These are phyloP conservation scores for Thunnus maccoyii DNA, from an alignment of 2,113 vertebrate species.

Conservation along the genomic window DNA sequence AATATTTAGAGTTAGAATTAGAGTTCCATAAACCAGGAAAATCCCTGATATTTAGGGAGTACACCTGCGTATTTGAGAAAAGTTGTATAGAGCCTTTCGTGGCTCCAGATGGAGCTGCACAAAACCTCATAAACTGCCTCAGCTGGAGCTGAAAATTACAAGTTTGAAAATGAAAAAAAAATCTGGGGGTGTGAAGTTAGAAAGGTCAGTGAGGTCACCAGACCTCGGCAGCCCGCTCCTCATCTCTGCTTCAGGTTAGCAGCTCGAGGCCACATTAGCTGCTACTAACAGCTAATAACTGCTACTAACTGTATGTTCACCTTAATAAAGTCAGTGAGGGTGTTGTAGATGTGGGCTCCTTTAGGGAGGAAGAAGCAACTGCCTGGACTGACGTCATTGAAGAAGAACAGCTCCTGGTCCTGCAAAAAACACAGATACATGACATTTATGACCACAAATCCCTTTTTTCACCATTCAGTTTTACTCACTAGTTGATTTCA, in stretches of 20 bases:
- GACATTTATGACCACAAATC: not conserved
- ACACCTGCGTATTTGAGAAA: not conserved
- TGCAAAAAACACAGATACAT: slow-evolving; percentile 34
- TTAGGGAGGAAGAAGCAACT: slow-evolving; percentile 97
- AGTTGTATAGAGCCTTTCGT: too few relatives aligned
- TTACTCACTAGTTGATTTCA: not conserved
- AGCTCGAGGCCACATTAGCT: too few relatives aligned
- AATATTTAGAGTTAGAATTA: not conserved
- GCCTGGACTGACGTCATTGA: slow-evolving; percentile 93
- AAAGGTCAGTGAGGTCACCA: too few relatives aligned
- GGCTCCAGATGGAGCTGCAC: too few relatives aligned
- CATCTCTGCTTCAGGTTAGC: too few relatives aligned
- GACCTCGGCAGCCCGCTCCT: too few relatives aligned
- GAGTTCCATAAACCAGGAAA: not conserved
- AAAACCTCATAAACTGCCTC: too few relatives aligned
- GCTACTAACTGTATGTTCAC: slow-evolving; percentile 67
- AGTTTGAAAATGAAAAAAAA: too few relatives aligned
- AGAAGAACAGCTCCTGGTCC: slow-evolving; percentile 94
- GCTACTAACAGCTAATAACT: too few relatives aligned
- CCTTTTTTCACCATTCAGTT: not conserved
- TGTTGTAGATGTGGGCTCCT: slow-evolving; percentile 92
- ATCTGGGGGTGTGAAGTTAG: too few relatives aligned
- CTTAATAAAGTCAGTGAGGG: slow-evolving; percentile 92
- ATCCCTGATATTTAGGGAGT: not conserved
- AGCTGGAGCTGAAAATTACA: too few relatives aligned